phyloP scores from a whole-genome alignment of 2,797 vertebrate species.

The Leuciscus waleckii region DNA sequence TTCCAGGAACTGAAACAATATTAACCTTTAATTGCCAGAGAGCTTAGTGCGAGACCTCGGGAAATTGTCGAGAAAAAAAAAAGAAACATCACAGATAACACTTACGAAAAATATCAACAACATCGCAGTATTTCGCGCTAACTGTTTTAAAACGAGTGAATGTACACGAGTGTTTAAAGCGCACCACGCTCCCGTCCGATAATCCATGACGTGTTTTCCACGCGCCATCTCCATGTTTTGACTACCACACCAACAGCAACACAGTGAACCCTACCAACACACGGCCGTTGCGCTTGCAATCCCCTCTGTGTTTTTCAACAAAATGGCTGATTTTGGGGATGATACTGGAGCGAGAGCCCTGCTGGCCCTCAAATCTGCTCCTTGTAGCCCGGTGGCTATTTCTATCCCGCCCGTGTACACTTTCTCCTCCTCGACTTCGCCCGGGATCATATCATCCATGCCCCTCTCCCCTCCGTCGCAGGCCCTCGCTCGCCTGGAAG shows the following conservation, averaged over 20 bases:
- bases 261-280: constrained; percentile 75
- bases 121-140: not conserved
- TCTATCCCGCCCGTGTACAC: constrained; percentile 76
- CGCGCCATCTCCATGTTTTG: constrained; percentile 78
- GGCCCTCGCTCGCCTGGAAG: constrained; percentile 91
- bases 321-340: constrained; percentile 94
- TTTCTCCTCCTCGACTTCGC: constrained; percentile 70
- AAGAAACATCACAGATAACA: not conserved
- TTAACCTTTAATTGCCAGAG: constrained; percentile 61
- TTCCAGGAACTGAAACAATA: constrained; percentile 65
- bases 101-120: too few species aligned
- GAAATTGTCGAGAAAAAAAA: not conserved
- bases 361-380: constrained; percentile 89
- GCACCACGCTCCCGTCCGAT: not conserved
- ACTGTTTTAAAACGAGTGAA: not conserved
- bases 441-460: constrained; percentile 55
- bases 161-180: not conserved
- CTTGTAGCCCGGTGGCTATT: constrained; percentile 85
- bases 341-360: constrained; percentile 90
- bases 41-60: constrained; percentile 54
- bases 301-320: constrained; percentile 59
- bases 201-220: constrained; percentile 68
- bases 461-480: constrained; percentile 58
- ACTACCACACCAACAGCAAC: constrained; percentile 71
- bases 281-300: constrained; percentile 74